Base-by-base conservation (phyloP, 2,797 vertebrate genomes). In the Ptychobarbus kaznakovi region DNA sequence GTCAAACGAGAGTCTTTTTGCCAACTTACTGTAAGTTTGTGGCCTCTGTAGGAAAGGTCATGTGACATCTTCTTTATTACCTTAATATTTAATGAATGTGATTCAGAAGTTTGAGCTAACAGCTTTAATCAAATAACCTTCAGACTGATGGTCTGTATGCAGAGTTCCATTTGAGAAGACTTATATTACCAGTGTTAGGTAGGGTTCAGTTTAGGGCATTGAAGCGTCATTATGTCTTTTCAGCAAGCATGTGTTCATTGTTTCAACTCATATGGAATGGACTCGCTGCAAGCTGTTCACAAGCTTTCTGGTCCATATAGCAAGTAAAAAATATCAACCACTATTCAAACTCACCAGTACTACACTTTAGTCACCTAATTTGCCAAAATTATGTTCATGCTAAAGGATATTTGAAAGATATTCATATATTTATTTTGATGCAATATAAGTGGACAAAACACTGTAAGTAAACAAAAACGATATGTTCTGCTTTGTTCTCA, bases 91-190 rank as follows among this genome's bases (percentile, higher is more conserved):
- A 58, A 70, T 77, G 80, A 70, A 70, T 20, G 56, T 18, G 80
- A 82, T 73, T 88, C 40, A 82, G 42, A 72, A 18, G 22, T 68
- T 76, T 85, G 16, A 66, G 72, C 38, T 86, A 38, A 75, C 76
- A 69, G 77, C 79, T 63, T 88, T 82, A 89, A 87, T 87, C 88
- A 87, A 86, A 88, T 83, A 86, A 69, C 25, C 76, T 49, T 73
- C 81, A 66, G 22, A 86, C 79, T 73, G 46, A 51, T 25, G 70
- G 61, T 68, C 65, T 25, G 58, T 80, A 74, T 83, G 68, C 32
- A 68, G 63, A 83, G 82, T 61, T 65, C 38, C 53, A 9, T 51
- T 69, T 40, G 38, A 25, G 66, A 79, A 61, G 40, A 68, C 13
- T 56, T 61, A 15, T 16, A 38, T 53, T 28, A 63, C 22, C 61